Evolutionary conservation across 2,113 vertebrate genomes (phyloP).

Genomic region (Campylomormyrus tamandua): DNA sequence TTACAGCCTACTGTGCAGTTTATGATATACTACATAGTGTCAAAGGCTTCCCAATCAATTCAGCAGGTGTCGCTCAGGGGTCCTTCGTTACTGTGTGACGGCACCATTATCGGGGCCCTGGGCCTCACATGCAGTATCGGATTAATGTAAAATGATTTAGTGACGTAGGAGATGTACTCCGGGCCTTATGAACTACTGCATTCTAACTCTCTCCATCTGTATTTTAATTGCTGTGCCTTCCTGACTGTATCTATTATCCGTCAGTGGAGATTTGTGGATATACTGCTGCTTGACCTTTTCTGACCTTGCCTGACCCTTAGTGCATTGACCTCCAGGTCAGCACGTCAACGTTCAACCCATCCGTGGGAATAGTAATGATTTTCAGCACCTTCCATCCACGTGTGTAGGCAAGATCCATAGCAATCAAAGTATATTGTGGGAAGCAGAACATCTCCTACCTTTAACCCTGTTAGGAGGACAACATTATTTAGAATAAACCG

Average conservation of each 20-base stretch:
- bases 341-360: background rate
- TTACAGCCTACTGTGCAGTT: background rate
- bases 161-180: constrained; percentile 39
- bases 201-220: constrained; percentile 42
- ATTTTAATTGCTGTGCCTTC: constrained; percentile 40
- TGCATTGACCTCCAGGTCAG: background rate
- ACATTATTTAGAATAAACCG: background rate
- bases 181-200: constrained; percentile 8
- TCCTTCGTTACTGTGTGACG: constrained; percentile 29
- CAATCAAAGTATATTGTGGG: background rate
- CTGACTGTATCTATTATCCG: constrained; percentile 18
- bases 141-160: constrained; percentile 39
- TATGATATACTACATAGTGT: constrained; percentile 6
- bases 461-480: background rate
- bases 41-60: constrained; percentile 16
- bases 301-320: background rate
- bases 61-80: constrained; percentile 10
- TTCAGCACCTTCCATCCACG: background rate
- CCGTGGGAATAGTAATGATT: background rate
- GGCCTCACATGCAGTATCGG: constrained; percentile 34
- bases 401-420: background rate
- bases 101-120: constrained; percentile 39
- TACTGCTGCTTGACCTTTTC: constrained; percentile 7
- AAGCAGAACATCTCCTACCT: background rate
- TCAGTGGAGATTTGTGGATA: constrained; percentile 27